Evolutionary conservation across 2,888 invertebrate species (phyloP).

Genomic region (Tetrapedia diversipes): DNA sequence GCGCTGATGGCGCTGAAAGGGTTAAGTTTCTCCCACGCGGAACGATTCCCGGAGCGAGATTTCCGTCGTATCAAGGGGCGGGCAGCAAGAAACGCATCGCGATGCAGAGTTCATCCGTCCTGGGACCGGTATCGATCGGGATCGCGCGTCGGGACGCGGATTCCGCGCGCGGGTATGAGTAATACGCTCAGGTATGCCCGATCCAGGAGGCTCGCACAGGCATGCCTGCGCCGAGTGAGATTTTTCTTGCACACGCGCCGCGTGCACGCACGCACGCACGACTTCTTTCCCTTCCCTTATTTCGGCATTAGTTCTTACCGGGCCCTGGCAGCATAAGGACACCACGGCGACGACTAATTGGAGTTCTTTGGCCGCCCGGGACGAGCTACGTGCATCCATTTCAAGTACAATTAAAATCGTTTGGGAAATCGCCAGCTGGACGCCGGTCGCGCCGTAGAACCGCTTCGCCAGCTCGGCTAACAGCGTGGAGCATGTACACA

Average conservation of each 20-base stretch:
- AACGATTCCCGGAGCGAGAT: background rate
- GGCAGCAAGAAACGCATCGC: constrained; percentile 31
- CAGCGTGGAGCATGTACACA: background rate
- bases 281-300: constrained; percentile 64
- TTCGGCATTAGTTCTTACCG: constrained; percentile 65
- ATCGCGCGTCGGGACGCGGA: constrained; percentile 18
- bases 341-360: constrained; percentile 63
- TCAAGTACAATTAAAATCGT: constrained; percentile 56
- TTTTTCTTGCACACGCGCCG: constrained; percentile 55
- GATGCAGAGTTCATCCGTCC: constrained; percentile 38
- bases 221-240: constrained; percentile 39
- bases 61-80: background rate
- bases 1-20: too few relatives aligned
- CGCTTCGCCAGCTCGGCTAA: background rate
- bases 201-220: constrained; percentile 37
- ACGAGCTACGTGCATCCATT: constrained; percentile 49
- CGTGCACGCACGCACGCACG: constrained; percentile 47
- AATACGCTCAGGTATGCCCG: constrained; percentile 59
- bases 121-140: constrained; percentile 36
- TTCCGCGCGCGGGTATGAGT: constrained; percentile 46
- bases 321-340: constrained; percentile 56
- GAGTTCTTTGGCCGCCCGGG: constrained; percentile 59
- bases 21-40: constrained; percentile 1
- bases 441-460: constrained; percentile 1
- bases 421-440: constrained; percentile 39